These are phyloP conservation scores for Hofmannophila pseudospretella DNA, from an alignment of 2,888 invertebrate genomes.

Conservation along the genomic window DNA sequence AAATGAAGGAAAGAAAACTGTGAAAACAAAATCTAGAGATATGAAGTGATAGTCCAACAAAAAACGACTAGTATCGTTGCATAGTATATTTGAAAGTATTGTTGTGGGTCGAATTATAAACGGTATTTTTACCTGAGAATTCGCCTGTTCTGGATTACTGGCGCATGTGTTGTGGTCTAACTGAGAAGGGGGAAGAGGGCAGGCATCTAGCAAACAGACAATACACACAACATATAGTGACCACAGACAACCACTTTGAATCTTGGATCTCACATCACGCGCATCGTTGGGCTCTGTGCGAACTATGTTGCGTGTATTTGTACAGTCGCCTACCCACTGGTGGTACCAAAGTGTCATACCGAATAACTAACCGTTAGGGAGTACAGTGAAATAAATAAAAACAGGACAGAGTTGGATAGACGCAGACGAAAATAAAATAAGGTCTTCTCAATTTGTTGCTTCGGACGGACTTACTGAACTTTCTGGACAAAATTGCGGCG, in stretches of 20 bases:
- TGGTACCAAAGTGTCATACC: conserved; percentile 28
- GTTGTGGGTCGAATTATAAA: conserved; percentile 73
- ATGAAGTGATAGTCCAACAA: conserved; percentile 71
- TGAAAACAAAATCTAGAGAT: conserved; percentile 63
- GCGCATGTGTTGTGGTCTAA: conserved; percentile 91
- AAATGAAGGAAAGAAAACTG: conserved; percentile 57
- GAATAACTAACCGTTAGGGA: conserved; percentile 21
- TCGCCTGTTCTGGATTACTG: conserved; percentile 84
- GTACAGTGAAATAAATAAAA: conserved; percentile 48
- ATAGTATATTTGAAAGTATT: conserved; percentile 72
- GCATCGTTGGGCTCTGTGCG: conserved; percentile 58
- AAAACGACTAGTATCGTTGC: conserved; percentile 70
- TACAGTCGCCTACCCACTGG: conserved; percentile 62
- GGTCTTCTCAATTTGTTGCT: conserved; percentile 17
- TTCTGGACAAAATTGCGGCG: not conserved
- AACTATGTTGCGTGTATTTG: conserved; percentile 75
- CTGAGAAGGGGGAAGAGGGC: conserved; percentile 92
- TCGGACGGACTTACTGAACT: not conserved
- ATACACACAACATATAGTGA: conserved; percentile 85
- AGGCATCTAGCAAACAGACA: conserved; percentile 97
- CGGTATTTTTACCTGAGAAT: conserved; percentile 81
- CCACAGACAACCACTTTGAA: conserved; percentile 76
- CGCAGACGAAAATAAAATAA: conserved; percentile 57
- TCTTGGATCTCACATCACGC: conserved; percentile 77
- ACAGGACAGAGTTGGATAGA: conserved; percentile 71